Evolutionary conservation across 2,888 invertebrate genomes (phyloP).

Genomic region (Chironomus riparius): DNA sequence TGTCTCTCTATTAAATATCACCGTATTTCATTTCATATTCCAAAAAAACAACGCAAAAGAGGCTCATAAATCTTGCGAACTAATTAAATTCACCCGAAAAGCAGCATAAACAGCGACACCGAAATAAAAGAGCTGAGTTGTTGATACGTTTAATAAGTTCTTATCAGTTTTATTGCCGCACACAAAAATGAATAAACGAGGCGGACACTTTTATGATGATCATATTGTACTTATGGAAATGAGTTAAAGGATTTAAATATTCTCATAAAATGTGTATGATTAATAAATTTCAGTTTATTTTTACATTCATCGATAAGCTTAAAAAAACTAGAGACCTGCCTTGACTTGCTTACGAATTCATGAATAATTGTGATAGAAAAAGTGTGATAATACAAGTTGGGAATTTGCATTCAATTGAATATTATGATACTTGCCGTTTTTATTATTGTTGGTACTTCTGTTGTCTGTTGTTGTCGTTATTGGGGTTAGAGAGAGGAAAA

Average conservation of each 20-base stretch:
- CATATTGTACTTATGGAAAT: background rate
- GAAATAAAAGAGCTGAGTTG: background rate
- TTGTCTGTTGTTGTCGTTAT: background rate
- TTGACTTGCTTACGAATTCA: background rate
- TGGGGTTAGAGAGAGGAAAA: background rate
- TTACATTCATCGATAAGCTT: background rate
- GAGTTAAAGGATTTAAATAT: background rate
- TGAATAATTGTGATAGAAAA: background rate
- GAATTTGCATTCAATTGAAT: constrained; percentile 3
- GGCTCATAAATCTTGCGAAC: background rate
- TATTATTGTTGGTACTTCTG: no score
- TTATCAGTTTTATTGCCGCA: constrained; percentile 14
- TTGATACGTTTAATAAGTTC: constrained; percentile 15
- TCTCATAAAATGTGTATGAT: no score
- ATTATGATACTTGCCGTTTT: background rate
- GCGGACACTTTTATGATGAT: constrained; percentile 18
- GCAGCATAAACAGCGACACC: background rate
- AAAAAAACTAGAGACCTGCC: background rate
- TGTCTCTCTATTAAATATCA: background rate
- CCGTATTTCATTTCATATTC: background rate
- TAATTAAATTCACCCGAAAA: background rate
- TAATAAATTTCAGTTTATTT: no score
- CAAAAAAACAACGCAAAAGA: background rate
- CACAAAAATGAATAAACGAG: background rate
- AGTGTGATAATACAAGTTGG: constrained; percentile 12